These are phyloP conservation scores for Linyphia triangularis DNA, from an alignment of 2,888 invertebrate genomes.

Conservation along the genomic window DNA sequence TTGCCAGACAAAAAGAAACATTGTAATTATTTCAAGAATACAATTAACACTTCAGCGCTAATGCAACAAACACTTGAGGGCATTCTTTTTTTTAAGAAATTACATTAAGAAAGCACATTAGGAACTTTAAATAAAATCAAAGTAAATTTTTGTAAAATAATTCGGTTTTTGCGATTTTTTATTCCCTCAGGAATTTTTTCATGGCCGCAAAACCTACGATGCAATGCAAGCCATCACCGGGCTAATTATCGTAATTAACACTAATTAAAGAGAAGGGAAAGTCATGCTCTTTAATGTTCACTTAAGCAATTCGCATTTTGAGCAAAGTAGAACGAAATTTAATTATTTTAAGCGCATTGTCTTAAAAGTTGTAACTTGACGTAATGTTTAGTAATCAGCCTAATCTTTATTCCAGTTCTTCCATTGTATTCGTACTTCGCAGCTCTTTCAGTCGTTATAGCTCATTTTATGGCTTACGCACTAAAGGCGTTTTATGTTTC, in stretches of 20 bases:
- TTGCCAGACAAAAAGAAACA: neutral
- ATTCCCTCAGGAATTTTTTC: neutral
- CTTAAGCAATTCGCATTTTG: neutral
- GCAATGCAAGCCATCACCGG: neutral
- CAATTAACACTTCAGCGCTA: neutral
- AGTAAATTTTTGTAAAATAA: constrained; percentile 1
- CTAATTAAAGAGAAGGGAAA: constrained; percentile 51
- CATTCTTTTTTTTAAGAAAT: neutral
- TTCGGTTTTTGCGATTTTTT: neutral
- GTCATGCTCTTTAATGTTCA: constrained; percentile 41
- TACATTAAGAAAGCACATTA: neutral
- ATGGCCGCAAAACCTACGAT: neutral
- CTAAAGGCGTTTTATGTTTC: neutral
- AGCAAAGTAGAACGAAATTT: neutral
- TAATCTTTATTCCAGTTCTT: neutral
- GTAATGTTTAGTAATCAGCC: constrained; percentile 34
- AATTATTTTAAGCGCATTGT: constrained; percentile 19
- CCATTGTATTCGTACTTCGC: neutral
- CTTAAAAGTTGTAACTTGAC: neutral
- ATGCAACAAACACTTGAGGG: neutral
- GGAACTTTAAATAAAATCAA: neutral
- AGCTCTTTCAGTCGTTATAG: neutral
- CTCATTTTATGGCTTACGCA: neutral
- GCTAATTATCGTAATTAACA: constrained; percentile 53
- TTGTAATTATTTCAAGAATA: neutral